Percentiles rank a stretch among this genome's conserved stretches.
Conservation (phyloP, 2,113 vertebrate species). For the Collichthys lucidus region DNA sequence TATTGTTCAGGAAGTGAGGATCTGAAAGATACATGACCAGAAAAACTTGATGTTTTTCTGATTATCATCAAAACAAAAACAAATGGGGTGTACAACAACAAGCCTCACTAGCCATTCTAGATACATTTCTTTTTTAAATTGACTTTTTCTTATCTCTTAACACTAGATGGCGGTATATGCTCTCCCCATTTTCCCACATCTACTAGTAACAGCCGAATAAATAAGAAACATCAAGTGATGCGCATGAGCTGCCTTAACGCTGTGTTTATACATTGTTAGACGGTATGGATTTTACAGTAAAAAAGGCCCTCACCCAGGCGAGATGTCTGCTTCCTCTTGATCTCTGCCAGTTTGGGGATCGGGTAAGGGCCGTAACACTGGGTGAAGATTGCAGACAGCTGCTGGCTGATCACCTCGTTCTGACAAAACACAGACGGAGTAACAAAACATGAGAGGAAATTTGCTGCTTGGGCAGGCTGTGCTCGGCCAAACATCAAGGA, state of each 20-base stretch:
- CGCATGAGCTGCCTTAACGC: background rate
- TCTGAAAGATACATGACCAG: slow-evolving; percentile 82
- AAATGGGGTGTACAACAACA: background rate
- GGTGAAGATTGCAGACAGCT: slow-evolving; percentile 94
- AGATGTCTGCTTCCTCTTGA: slow-evolving; percentile 95
- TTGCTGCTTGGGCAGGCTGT: background rate
- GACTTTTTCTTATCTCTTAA: too few relatives aligned
- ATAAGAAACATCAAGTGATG: background rate
- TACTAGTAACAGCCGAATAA: background rate
- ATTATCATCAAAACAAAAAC: background rate
- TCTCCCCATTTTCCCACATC: background rate
- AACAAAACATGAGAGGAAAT: slow-evolving; percentile 39
- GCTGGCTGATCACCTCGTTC: slow-evolving; percentile 99
- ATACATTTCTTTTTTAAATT: background rate
- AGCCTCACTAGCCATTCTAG: background rate
- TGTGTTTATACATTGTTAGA: background rate
- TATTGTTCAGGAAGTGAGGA: slow-evolving; percentile 98
- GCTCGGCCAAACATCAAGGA: slow-evolving; percentile 30
- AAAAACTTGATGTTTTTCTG: slow-evolving; percentile 35
- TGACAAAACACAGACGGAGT: slow-evolving; percentile 73
- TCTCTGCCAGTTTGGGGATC: slow-evolving; percentile 96
- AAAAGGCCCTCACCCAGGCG: slow-evolving; percentile 88
- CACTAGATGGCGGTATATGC: slow-evolving; percentile 73
- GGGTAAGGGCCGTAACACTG: slow-evolving; percentile 98
- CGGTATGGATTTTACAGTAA: background rate